Base-by-base conservation (phyloP, 2,797 vertebrate species). In the Myotis daubentonii region DNA sequence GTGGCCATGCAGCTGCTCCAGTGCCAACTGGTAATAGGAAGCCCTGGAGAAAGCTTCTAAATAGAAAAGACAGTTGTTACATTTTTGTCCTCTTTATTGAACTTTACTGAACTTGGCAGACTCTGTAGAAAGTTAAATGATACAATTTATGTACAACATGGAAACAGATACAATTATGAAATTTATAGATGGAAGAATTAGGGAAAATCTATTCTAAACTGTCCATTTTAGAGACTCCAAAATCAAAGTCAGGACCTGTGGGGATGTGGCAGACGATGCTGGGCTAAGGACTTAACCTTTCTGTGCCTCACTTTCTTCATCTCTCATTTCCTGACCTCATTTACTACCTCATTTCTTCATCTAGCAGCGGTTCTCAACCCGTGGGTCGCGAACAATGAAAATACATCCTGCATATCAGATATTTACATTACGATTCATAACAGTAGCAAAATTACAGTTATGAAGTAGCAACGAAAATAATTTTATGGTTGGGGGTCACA, bases 1-100 rank as follows among this genome's bases (percentile, higher is more conserved):
- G 92, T 97, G 98, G 36, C 85, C 93, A 7, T 98, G 98, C 92
- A 99, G 95, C 41, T 98, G 97, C 93, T 99, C 98, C 85, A 99
- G 5, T 15, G 98, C 99, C 94, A 98, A 89, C 71, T 98, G 98
- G 79, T 99, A 99, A 91, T 99, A 99, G 57, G 98, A 98, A 0
- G 98, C 98, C 79, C 97, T 98, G 20, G 97, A 84, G 96, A 99
- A 99, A 33, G 38, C 68, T 95, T 98, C 98, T 98, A 85, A 49
- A 25, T 6, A 36, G 41, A 62, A 95, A 84, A 92, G 51, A 70
- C 36, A 36, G 19, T 51, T 60, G 51, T 74, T 47, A 78, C 5
- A 19, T 28, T 36, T 47, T 15, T 17, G 25, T 62, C 62, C 33
- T 75, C 51, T n/a, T 84, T 71, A 71, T 38, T 70, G 28, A 89